phyloP scores from a whole-genome alignment of 2,113 vertebrate species.

The Lota lota region DNA sequence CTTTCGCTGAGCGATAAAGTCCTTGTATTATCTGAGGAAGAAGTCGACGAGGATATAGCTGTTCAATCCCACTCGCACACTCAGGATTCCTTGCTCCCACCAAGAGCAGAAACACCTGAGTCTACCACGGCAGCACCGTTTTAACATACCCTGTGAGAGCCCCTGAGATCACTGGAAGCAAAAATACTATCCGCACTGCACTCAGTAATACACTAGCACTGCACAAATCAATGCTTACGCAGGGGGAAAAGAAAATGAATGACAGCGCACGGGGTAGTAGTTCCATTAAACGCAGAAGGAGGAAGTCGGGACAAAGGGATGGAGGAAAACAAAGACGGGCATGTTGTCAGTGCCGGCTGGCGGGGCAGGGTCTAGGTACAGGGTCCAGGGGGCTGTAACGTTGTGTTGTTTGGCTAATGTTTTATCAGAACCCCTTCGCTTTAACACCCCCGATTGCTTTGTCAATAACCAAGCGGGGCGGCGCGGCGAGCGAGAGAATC shows the following conservation, averaged over 20 bases:
- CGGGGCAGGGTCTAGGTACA: background rate
- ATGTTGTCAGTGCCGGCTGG: too few relatives aligned
- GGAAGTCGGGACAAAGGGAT: conserved; percentile 5
- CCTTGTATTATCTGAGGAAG: too few relatives aligned
- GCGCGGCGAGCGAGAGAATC: conserved; percentile 81
- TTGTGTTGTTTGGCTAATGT: conserved; percentile 79
- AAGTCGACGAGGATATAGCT: too few relatives aligned
- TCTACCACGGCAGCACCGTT: background rate
- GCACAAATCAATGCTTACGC: conserved; percentile 1
- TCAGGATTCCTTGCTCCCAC: too few relatives aligned
- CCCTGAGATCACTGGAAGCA: background rate
- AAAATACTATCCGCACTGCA: background rate
- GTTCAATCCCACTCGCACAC: too few relatives aligned
- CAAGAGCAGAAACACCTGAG: too few relatives aligned
- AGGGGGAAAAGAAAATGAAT: background rate
- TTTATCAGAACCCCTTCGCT: conserved; percentile 81
- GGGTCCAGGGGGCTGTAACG: conserved; percentile 9
- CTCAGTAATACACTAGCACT: background rate
- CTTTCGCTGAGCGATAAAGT: too few relatives aligned
- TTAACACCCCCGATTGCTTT: conserved; percentile 92
- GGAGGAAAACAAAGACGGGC: background rate
- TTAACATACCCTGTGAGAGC: background rate
- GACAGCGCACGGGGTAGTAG: background rate
- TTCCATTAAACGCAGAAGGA: conserved; percentile 8
- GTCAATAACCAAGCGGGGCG: conserved; percentile 90